Conservation (phyloP, 2,113 vertebrate genomes). For the Rhinogobius similis region DNA sequence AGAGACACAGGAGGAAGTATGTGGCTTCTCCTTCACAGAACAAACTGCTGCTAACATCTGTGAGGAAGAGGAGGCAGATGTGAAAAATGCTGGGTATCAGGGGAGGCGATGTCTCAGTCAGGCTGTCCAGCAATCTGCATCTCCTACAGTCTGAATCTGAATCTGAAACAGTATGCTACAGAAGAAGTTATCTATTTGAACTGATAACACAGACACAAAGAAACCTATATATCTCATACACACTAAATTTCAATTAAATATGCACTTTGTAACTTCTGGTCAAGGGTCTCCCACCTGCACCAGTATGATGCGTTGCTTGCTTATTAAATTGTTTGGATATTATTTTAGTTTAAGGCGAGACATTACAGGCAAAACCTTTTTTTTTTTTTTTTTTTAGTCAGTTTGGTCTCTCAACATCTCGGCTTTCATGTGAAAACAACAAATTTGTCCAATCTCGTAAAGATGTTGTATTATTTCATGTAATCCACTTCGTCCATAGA, state of each 20-base stretch:
- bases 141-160: slow-evolving; percentile 20
- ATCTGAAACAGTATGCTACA: slow-evolving; percentile 8
- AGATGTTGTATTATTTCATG: too few species aligned
- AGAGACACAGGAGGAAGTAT: slow-evolving; percentile 56
- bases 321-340: too few species aligned
- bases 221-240: background rate
- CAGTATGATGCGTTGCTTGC: too few species aligned
- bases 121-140: slow-evolving; percentile 42
- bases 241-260: background rate
- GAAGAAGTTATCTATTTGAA: slow-evolving; percentile 8
- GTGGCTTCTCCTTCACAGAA: slow-evolving; percentile 48
- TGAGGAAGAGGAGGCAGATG: slow-evolving; percentile 54
- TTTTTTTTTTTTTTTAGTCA: too few species aligned
- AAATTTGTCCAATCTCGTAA: too few species aligned
- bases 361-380: too few species aligned
- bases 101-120: slow-evolving; percentile 47
- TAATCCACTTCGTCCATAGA: too few species aligned
- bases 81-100: slow-evolving; percentile 48
- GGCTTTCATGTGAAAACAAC: too few species aligned
- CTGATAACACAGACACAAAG: background rate
- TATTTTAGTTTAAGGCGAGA: too few species aligned
- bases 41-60: slow-evolving; percentile 72
- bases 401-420: too few species aligned
- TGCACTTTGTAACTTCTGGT: background rate
- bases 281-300: too few species aligned